Evolutionary conservation across 2,888 invertebrate species (phyloP), one percentile per base, ranked within the genome.

Genomic region (Lacanobia oleracea): DNA sequence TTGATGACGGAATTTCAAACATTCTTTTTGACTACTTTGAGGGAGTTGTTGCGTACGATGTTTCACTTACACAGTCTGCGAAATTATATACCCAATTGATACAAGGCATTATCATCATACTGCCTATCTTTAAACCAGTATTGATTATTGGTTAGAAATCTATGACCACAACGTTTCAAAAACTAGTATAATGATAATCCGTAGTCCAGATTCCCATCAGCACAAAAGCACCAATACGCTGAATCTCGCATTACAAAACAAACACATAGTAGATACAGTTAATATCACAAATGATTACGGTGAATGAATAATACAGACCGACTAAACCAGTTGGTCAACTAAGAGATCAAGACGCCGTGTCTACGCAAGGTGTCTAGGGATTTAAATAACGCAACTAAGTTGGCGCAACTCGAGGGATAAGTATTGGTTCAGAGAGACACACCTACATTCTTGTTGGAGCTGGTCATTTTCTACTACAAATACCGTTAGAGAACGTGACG

Each of bases 301-400:
- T 79, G 78, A 79, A 79, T 79, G 78, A 81, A 63, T 63, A 71
- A 59, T 70, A 56, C 40, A 48, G 50, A 70, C 56, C 43, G 16
- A 23, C 50, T 21, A 63, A 72, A 79, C 79, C 72, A 48, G 79
- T 79, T 82, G 37, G 45, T 23, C 62, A 0, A 45, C 45, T 68
- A n/a, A 16, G 43, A 27, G 21, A 60, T 40, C 68, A 56, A 77
- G 61, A 67, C 59, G 40, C 45, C 23, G 53, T 54, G 79, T 79
- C 82, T 79, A 56, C 77, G 51, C 54, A 57, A 77, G 65, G 65
- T 68, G 82, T 81, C 72, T 79, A 59, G 51, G 75, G 82, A 71
- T 77, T 71, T 54, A 56, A 76, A 81, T 79, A 81, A 77, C 54
- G 66, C 66, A 79, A 63, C 66, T 51, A 33, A 54, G 66, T 40